Evolutionary conservation across 2,888 invertebrate genomes (phyloP), one percentile per base, ranked within the genome.

Genomic region (Antitype chi): DNA sequence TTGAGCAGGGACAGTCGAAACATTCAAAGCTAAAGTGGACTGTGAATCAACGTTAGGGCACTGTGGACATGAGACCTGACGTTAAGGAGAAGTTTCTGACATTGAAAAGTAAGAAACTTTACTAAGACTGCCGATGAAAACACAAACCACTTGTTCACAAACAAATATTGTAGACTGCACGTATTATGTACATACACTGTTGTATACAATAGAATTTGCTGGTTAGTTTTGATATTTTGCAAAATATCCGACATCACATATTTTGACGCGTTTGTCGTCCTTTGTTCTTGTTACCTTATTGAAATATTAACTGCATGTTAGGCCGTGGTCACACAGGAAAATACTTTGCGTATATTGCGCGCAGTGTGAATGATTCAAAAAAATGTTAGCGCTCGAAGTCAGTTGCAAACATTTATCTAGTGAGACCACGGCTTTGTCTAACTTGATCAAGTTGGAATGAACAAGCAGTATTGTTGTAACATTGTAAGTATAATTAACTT

Each of bases 391-490:
- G 32, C 25, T 52, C 43, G 11, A 28, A 47, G 55, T 67, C n/a
- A 68, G 32, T 60, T 23, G 59, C 68, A 23, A 72, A 59, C 17
- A 32, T 53, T 32, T 49, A 43, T 57, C 43, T 23, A 52, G 47
- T 63, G 43, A 2, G 28, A 52, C 59, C 64, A 66, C 70, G 55
- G 64, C 69, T 25, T 49, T n/a, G 60, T 62, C 77, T 57, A 63
- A 82, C 82, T 74, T 28, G 13, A 57, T 64, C 53, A 59, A 82
- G 82, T 83, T 85, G 59, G 70, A 74, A 80, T 55, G 38, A 76
- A 80, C 78, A 74, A 71, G 80, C 82, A 80, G 87, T 80, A 83
- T 91, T 92, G 92, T 94, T 94, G 91, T 92, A 90, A 89, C 87
- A 88, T 89, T 90, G 86, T 89, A 90, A 87, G 85, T 89, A 78